Base-by-base conservation (phyloP, 2,888 invertebrate species). In the Epistrophella euchroma region DNA sequence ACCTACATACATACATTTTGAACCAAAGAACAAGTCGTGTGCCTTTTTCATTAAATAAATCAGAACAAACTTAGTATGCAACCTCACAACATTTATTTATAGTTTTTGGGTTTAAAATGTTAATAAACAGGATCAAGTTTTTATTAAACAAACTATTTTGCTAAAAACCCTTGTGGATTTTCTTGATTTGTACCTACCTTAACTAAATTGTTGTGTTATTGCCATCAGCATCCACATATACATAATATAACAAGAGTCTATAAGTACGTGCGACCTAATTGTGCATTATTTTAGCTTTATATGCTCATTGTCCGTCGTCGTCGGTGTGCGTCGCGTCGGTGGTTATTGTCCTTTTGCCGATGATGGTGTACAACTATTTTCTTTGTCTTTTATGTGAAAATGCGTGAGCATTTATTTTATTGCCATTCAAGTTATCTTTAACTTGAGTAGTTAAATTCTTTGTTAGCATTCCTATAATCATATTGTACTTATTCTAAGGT, bases 371-470 rank as follows among this genome's bases (percentile, higher is more conserved):
- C 28, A 5, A 5, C 40, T 40, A 5, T 17, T 15, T n/a, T 10
- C 19, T 17, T 35, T 52, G 37, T 15, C 68, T 52, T 64, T 66
- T 35, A 11, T 52, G 25, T 37, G 22, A 37, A 60, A 40, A 32
- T 37, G 52, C 22, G 35, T 25, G n/a, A 22, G 25, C 22, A n/a
- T 37, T 37, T 37, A 37, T 68, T 60, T 60, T 60, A 50, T 35
- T 52, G 35, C 50, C 9, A 37, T 25, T 25, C 22, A 11, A 50
- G 52, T 25, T 68, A 37, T 52, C 52, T 52, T 37, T 37, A 52
- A 22, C 37, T 52, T 47, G 22, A 68, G 40, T 52, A 52, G 68
- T 37, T n/a, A 52, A 68, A 37, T 52, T 35, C 50, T 52, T 52
- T 35, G 66, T 35, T 37, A 50, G 50, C n/a, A 37, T 52, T 68